Evolutionary conservation across 2,797 vertebrate genomes (phyloP), one percentile per base, ranked within the genome.

Genomic region (Scolopax bukidnonensis): DNA sequence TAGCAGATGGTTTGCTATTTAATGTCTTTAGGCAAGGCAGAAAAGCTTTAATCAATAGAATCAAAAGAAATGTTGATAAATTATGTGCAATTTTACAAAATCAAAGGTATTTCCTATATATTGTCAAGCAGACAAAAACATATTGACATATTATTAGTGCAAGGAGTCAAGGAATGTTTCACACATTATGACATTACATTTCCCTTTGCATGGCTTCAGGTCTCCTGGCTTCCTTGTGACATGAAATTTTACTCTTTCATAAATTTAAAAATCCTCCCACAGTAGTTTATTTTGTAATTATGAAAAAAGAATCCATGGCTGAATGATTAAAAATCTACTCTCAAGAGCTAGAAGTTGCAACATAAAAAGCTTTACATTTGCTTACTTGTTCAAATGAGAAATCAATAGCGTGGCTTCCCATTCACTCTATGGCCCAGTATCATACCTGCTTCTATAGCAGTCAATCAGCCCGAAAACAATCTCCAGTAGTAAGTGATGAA

Each of bases 1-100:
- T 77, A 95, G 86, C 89, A 97, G 94, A 96, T 73, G 11, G 86
- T 95, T 98, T 97, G 67, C 92, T 93, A 87, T 84, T 96, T 97
- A 96, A 97, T 92, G 92, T 96, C 95, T 96, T 87, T 71, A 97
- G 96, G 88, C 75, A 91, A 97, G 90, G 87, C 84, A 97, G 83
- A 97, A 97, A 96, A 96, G 91, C 97, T 97, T 97, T 97, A 97
- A 98, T 98, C 97, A 96, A 98, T 94, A 94, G 91, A 97, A 48
- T 24, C 91, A 97, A 97, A 96, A 96, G 90, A 95, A 97, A 95
- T 76, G 88, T 78, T 90, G 90, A 97, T 93, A 97, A 97, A 97
- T 97, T 96, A 95, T 79, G 87, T 10, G 36, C 70, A 92, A 70
- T 80, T 93, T 96, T 88, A 93, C 17, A 78, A 97, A 96, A 96